phyloP scores from a whole-genome alignment of 2,113 vertebrate genomes.

The Pholis gunnellus region DNA sequence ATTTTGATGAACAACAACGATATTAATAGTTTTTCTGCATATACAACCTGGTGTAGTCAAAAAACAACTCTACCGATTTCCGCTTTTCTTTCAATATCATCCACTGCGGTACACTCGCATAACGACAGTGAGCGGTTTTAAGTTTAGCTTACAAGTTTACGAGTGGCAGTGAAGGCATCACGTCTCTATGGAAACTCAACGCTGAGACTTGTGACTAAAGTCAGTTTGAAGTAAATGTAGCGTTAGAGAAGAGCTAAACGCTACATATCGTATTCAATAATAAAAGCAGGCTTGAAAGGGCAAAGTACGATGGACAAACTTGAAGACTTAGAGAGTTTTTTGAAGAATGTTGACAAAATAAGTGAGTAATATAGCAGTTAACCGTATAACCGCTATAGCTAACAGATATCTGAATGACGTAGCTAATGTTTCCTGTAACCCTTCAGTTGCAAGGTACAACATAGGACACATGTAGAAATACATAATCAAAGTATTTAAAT shows the following conservation, averaged over 20 bases:
- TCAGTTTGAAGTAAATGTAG: not conserved
- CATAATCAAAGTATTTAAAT: not conserved
- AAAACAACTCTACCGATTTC: not conserved
- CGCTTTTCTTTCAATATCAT: not conserved
- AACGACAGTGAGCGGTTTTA: not conserved
- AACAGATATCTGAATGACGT: not conserved
- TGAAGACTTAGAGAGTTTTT: constrained; percentile 77
- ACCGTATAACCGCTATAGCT: not conserved
- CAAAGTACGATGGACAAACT: constrained; percentile 32
- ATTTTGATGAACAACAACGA: not conserved
- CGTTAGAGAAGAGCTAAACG: not conserved
- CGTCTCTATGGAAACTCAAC: constrained; percentile 61
- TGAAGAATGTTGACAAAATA: constrained; percentile 81
- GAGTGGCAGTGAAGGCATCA: constrained; percentile 7
- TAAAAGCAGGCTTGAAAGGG: accelerated
- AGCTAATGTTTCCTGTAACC: not conserved
- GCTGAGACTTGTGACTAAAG: not conserved
- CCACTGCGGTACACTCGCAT: not conserved
- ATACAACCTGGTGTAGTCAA: not conserved
- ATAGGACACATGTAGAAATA: not conserved
- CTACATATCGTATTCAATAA: not conserved
- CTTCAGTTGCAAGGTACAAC: not conserved
- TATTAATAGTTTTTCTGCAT: not conserved
- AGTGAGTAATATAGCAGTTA: constrained; percentile 71
- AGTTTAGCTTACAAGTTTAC: accelerated